phyloP scores from a whole-genome alignment of 2,888 invertebrate genomes.

The Aproaerema taeniolella region DNA sequence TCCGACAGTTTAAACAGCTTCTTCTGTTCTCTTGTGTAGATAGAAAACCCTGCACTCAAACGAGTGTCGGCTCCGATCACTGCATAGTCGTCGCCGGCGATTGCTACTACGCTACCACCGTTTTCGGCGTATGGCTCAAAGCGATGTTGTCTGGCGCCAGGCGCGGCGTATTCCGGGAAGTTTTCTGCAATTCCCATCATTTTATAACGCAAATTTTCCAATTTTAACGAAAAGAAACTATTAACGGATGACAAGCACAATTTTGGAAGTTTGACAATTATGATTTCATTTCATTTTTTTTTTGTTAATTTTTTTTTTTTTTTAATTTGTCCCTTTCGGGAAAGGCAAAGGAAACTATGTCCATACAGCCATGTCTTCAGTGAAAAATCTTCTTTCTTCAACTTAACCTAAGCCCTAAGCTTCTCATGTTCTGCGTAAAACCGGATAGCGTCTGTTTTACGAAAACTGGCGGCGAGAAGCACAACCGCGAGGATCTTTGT shows the following conservation, averaged over 20 bases:
- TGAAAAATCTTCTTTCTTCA: too few relatives aligned
- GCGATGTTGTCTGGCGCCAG: constrained; percentile 68
- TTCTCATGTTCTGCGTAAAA: too few relatives aligned
- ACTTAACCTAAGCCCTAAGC: too few relatives aligned
- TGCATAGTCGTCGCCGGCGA: constrained; percentile 96
- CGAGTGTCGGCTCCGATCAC: constrained; percentile 97
- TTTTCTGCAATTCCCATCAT: constrained; percentile 57
- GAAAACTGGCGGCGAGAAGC: too few relatives aligned
- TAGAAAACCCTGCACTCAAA: constrained; percentile 92
- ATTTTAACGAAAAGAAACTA: constrained; percentile 1
- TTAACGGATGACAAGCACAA: constrained; percentile 50
- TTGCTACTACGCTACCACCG: constrained; percentile 93
- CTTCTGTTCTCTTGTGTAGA: constrained; percentile 91
- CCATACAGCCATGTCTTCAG: too few relatives aligned
- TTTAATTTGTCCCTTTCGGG: too few relatives aligned
- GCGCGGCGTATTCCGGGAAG: constrained; percentile 68
- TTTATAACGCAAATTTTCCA: constrained; percentile 22
- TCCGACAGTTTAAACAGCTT: constrained; percentile 91
- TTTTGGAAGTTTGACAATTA: constrained; percentile 17
- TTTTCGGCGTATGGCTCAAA: constrained; percentile 76
- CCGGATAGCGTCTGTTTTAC: too few relatives aligned
- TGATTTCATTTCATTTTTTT: neutral
- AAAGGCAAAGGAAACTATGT: too few relatives aligned
- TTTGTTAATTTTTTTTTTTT: too few relatives aligned
- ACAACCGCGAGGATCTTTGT: too few relatives aligned